Conservation (phyloP, 2,888 invertebrate genomes). For the Terebella lapidaria region DNA sequence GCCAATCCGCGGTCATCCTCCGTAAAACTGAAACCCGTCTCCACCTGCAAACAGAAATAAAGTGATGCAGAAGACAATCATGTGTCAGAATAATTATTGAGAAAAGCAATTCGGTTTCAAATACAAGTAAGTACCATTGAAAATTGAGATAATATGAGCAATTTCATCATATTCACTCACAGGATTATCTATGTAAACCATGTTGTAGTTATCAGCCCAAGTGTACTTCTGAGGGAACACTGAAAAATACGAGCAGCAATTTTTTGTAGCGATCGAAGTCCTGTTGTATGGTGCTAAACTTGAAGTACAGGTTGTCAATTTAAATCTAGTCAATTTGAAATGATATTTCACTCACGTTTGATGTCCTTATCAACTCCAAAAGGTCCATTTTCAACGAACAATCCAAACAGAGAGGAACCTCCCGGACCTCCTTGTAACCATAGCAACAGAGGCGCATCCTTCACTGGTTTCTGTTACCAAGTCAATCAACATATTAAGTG, state of each 20-base stretch:
- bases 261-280: too few species aligned
- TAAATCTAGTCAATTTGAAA: too few species aligned
- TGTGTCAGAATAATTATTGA: not conserved
- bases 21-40: constrained; percentile 79
- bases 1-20: constrained; percentile 72
- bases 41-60: constrained; percentile 31
- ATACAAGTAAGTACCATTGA: too few species aligned
- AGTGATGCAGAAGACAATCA: not conserved
- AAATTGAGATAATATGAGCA: too few species aligned
- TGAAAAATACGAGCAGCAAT: too few species aligned
- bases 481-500: too few species aligned
- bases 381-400: constrained; percentile 74
- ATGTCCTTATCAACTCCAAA: constrained; percentile 57
- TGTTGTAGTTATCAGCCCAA: constrained; percentile 74
- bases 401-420: constrained; percentile 50
- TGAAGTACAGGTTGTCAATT: too few species aligned
- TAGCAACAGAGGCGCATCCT: constrained; percentile 48
- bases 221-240: constrained; percentile 66
- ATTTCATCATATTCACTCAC: too few species aligned
- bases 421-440: constrained; percentile 56
- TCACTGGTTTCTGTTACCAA: constrained; percentile 3
- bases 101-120: not conserved
- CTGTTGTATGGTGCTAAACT: too few species aligned
- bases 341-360: constrained; percentile 38
- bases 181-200: constrained; percentile 89